phyloP scores from a whole-genome alignment of 2,888 invertebrate genomes.

The Julus scanicus region DNA sequence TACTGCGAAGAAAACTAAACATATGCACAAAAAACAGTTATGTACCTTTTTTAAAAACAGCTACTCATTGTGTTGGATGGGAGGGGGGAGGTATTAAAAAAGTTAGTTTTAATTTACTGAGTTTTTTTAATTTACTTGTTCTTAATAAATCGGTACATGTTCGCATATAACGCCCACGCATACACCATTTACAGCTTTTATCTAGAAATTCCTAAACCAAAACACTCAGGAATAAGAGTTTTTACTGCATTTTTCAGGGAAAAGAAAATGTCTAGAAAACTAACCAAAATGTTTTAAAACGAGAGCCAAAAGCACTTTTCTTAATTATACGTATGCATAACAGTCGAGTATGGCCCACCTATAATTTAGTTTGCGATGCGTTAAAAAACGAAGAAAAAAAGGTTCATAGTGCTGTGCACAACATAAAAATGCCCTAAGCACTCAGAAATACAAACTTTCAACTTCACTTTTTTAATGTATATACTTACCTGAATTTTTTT shows the following conservation, averaged over 20 bases:
- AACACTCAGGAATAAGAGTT: not conserved
- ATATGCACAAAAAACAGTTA: not conserved
- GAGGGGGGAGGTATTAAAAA: too few species aligned
- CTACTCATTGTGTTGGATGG: too few species aligned
- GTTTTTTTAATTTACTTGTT: not conserved
- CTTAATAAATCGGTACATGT: not conserved
- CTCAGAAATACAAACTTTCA: not conserved
- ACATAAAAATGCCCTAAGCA: not conserved
- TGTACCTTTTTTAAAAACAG: not conserved
- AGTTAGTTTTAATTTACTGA: not conserved
- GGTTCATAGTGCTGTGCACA: not conserved
- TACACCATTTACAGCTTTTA: not conserved
- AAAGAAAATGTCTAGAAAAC: not conserved
- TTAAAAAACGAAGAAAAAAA: not conserved
- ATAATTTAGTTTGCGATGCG: not conserved
- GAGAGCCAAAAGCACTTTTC: not conserved
- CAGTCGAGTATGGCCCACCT: conserved; percentile 11
- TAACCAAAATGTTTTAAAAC: not conserved
- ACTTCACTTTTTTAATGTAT: not conserved
- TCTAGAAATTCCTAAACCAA: not conserved
- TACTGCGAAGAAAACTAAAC: not conserved
- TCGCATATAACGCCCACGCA: not conserved
- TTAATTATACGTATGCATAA: conserved; percentile 19
- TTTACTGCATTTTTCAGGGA: not conserved
- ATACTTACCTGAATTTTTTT: not conserved